Percentiles rank a stretch among this genome's conserved stretches.
Conservation (phyloP, 2,113 vertebrate genomes). For the Xenopus laevis region DNA sequence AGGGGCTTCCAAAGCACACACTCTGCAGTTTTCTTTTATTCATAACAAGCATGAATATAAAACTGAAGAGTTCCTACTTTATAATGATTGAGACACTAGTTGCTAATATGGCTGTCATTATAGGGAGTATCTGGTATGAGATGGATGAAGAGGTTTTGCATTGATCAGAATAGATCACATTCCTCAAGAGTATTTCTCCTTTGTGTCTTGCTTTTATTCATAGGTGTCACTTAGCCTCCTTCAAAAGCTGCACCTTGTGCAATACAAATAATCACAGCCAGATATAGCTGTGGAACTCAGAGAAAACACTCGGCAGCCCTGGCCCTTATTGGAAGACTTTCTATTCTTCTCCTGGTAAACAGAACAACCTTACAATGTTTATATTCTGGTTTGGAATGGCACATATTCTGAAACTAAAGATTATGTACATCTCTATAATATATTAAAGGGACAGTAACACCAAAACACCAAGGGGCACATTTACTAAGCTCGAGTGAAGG, state of each 20-base stretch:
- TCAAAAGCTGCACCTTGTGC: conserved; percentile 76
- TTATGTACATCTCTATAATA: too few relatives aligned
- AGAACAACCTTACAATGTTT: too few relatives aligned
- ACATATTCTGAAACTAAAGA: too few relatives aligned
- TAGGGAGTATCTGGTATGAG: too few relatives aligned
- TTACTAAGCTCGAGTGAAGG: too few relatives aligned
- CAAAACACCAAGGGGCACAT: too few relatives aligned
- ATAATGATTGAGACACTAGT: neutral
- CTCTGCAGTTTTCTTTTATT: neutral
- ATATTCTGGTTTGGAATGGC: too few relatives aligned
- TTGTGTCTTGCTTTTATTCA: neutral
- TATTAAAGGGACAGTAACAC: too few relatives aligned
- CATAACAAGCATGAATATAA: neutral
- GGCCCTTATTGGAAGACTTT: conserved; percentile 88
- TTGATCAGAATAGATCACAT: neutral
- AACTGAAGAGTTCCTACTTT: too few relatives aligned
- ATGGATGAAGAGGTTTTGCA: neutral
- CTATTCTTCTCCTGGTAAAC: conserved; percentile 88
- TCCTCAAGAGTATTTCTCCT: neutral
- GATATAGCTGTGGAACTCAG: conserved; percentile 92
- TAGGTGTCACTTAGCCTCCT: conserved; percentile 89
- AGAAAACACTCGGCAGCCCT: conserved; percentile 91
- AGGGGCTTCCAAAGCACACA: too few relatives aligned
- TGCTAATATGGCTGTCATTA: neutral
- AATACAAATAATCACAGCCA: conserved; percentile 74